Evolutionary conservation across 2,888 invertebrate species (phyloP).

Genomic region (Brassicogethes aeneus): DNA sequence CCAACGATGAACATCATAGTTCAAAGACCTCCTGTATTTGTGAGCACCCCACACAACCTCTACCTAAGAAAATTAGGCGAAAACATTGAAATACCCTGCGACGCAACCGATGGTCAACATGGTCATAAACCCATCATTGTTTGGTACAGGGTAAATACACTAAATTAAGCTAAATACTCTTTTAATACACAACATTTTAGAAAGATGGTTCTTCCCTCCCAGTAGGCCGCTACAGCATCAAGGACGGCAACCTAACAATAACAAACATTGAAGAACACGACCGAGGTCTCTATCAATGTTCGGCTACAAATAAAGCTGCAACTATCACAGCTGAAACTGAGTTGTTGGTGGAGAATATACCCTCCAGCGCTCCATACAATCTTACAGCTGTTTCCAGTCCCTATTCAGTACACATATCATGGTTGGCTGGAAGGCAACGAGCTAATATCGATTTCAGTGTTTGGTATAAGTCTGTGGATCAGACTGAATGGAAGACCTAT

Average conservation of each 20-base stretch:
- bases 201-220: conserved; percentile 68
- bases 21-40: conserved; percentile 77
- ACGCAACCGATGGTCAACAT: conserved; percentile 60
- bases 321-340: conserved; percentile 74
- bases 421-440: conserved; percentile 75
- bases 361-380: conserved; percentile 86
- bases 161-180: too few relatives aligned
- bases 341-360: conserved; percentile 73
- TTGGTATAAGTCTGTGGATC: conserved; percentile 73
- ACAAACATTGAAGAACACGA: conserved; percentile 73
- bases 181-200: conserved; percentile 36
- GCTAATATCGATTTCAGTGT: conserved; percentile 74
- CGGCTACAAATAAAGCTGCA: conserved; percentile 80
- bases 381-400: conserved; percentile 66
- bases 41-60: conserved; percentile 68
- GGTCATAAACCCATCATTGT: conserved; percentile 55
- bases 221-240: conserved; percentile 55
- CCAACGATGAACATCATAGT: conserved; percentile 76
- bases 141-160: conserved; percentile 57
- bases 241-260: conserved; percentile 76
- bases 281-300: conserved; percentile 77
- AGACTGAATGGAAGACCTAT: conserved; percentile 77
- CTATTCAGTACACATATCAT: conserved; percentile 66
- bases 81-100: conserved; percentile 74
- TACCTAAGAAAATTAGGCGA: conserved; percentile 79